phyloP scores from a whole-genome alignment of 2,797 vertebrate species.

The Pseudochirops corinnae region DNA sequence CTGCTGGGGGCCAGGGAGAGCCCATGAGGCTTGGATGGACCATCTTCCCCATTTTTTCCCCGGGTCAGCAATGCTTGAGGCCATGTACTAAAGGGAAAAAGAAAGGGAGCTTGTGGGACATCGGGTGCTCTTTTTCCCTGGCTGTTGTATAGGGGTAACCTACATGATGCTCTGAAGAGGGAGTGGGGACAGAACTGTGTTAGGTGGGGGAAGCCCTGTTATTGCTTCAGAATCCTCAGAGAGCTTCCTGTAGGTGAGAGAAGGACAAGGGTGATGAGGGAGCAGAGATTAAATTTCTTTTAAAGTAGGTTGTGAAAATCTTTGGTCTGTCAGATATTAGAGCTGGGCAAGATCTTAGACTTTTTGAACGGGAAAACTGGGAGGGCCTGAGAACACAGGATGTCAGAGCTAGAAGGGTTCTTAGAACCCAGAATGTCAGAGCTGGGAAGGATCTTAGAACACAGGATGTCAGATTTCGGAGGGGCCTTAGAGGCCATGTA shows the following conservation, averaged over 20 bases:
- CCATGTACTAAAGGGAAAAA: background rate
- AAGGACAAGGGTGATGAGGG: background rate
- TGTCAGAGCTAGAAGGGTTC: too few relatives aligned
- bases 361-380: too few relatives aligned
- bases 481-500: background rate
- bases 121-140: too few relatives aligned
- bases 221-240: background rate
- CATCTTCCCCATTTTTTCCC: background rate
- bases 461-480: background rate
- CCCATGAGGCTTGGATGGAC: background rate
- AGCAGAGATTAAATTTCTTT: background rate
- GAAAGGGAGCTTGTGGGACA: background rate
- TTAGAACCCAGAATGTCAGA: too few relatives aligned
- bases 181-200: background rate
- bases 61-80: background rate
- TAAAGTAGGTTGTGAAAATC: background rate
- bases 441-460: too few relatives aligned
- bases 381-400: too few relatives aligned
- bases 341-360: background rate
- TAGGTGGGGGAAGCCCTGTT: background rate
- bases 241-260: background rate
- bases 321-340: background rate
- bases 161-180: background rate
- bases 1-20: background rate
- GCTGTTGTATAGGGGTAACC: background rate